Percentiles rank a stretch among this genome's conserved stretches.
Evolutionary conservation across 2,113 vertebrate species (phyloP).

Genomic region (Elaphurus davidianus): DNA sequence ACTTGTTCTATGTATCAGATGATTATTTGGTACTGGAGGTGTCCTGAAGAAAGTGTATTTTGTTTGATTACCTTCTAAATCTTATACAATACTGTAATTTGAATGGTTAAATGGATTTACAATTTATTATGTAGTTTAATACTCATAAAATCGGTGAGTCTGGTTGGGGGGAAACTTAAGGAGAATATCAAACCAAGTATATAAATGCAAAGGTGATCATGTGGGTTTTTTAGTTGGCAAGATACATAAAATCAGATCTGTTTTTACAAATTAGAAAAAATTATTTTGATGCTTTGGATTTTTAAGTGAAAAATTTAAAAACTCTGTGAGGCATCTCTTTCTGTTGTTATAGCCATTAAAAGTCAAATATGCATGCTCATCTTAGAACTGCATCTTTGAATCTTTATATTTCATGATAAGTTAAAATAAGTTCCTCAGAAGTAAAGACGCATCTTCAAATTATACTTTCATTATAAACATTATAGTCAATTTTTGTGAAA

Average conservation of each 20-base stretch:
- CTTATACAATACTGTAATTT: not conserved
- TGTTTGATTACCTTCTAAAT: not conserved
- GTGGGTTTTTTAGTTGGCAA: not conserved
- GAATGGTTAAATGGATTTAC: not conserved
- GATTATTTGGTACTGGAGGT: not conserved
- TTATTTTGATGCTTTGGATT: not conserved
- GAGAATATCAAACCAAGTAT: not conserved
- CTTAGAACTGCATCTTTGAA: not conserved
- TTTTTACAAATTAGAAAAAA: not conserved
- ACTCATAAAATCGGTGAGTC: not conserved
- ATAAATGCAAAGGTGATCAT: not conserved
- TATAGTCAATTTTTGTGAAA: not conserved
- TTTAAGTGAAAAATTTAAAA: not conserved
- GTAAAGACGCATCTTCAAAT: not conserved
- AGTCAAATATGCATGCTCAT: not conserved
- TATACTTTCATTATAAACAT: not conserved
- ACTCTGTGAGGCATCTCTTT: not conserved
- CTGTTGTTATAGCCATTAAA: not conserved
- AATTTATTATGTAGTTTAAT: not conserved
- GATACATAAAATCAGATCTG: not conserved
- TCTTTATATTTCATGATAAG: not conserved
- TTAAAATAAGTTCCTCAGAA: conserved; percentile 36
- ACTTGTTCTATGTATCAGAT: not conserved
- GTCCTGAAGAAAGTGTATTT: not conserved
- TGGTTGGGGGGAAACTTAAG: not conserved